These are phyloP conservation scores for Microplitis mediator DNA, from an alignment of 1,140 invertebrate species.

Conservation along the genomic window DNA sequence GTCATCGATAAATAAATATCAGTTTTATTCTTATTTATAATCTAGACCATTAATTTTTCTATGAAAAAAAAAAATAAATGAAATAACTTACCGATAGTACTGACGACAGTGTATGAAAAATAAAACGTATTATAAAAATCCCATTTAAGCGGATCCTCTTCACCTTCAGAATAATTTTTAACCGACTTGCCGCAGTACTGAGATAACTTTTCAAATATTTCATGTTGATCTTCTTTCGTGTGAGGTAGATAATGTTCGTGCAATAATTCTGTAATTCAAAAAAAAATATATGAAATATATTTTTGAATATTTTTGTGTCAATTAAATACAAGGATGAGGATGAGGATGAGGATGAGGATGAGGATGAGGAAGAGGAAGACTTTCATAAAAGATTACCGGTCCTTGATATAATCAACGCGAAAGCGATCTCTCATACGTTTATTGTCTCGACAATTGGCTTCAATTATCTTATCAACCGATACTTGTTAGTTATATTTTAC, in stretches of 20 bases:
- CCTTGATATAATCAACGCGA: conserved; percentile 12
- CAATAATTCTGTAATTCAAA: conserved; percentile 66
- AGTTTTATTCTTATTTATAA: no score
- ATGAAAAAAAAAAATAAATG: not conserved
- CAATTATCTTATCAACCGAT: conserved; percentile 55
- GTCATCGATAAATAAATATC: no score
- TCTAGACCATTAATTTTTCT: no score
- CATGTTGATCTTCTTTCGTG: conserved; percentile 63
- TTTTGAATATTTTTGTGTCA: not conserved
- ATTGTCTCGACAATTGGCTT: conserved; percentile 47
- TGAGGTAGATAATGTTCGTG: conserved; percentile 66
- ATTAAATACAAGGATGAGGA: not conserved
- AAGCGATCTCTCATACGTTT: conserved; percentile 26
- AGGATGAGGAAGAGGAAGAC: conserved; percentile 1
- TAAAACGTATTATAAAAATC: conserved; percentile 94
- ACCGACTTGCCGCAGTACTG: conserved; percentile 75
- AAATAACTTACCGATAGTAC: conserved; percentile 81
- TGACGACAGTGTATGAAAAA: conserved; percentile 93
- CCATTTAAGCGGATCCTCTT: conserved; percentile 72
- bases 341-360: not conserved
- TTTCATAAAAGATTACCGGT: not conserved
- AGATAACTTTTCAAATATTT: conserved; percentile 68
- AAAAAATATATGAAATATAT: not conserved
- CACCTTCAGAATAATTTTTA: conserved; percentile 66
- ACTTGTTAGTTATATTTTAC: conserved; percentile 46